Evolutionary conservation across 2,113 vertebrate genomes (phyloP), one percentile per base, ranked within the genome.

Genomic region (Nothobranchius furzeri): DNA sequence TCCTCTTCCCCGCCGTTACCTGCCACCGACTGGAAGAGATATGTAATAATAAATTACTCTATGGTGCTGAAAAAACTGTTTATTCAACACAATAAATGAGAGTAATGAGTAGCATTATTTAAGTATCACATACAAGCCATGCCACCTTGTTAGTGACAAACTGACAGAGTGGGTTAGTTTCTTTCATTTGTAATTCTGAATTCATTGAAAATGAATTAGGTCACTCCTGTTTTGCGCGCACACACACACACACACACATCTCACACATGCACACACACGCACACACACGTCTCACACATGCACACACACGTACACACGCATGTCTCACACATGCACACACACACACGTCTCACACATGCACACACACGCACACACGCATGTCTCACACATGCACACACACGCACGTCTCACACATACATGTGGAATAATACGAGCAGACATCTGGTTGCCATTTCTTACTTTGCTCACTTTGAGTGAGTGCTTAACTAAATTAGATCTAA

Each of bases 401-500:
- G 30, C 30, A 30, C 2, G 30, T 30, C 30, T 30, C 30, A 30
- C 30, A 30, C 30, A 30, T 30, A 30, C 30, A 30, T 30, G 4
- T 30, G 30, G 30, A 30, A 30, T 30, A 4, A 30, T 30, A 30
- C 30, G 30, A 30, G 30, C 30, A 3, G 30, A 30, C 30, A 30
- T 47, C 40, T 64, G 12, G 50, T 37, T 79, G 65, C 43, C 58
- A 25, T 76, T 62, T 82, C 24, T 54, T 66, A 58, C 55, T 54
- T 43, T 60, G 17, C 56, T 42, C 30, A 40, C 51, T 55, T 64
- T 35, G 24, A 68, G 24, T 63, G 60, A 49, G 73, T 59, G 46
- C 63, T 73, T 80, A 77, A 81, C 52, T 63, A 64, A 74, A 82
- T 65, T 65, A 60, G 64, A 86, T 78, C 81, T 71, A 67, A 79